Base-by-base conservation (phyloP, 2,888 invertebrate genomes). In the Caenorhabditis sp. region DNA sequence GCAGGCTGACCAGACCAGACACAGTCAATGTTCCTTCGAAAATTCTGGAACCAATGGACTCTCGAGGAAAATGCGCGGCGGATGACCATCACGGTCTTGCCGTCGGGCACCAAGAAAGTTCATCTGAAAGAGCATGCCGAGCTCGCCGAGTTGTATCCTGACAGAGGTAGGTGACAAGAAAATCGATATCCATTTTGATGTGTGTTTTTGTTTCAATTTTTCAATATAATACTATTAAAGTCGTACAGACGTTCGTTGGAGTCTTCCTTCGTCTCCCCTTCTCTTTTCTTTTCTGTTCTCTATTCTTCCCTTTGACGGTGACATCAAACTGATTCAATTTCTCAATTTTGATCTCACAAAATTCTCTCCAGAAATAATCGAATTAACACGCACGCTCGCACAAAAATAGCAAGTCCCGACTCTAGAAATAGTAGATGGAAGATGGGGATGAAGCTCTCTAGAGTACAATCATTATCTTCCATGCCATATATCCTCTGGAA, bases 21-120 rank as follows among this genome's bases (percentile, higher is more conserved):
- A 50, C 65, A 60, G 74, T 65, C 60, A 60, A 89, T 89, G 89
- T 89, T 89, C 85, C 85, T 89, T 20, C 88, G 89, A 50, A 87
- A 88, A 72, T 89, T 89, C 85, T 89, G 89, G 89, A 89, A 89
- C 84, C 88, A 89, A 85, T 89, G 89, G 88, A 87, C 88, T 67
- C 80, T 88, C 47, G 86, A 88, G 68, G 88, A 88, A 80, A 88
- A 88, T 84, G 88, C 88, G 32, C 80, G 88, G 18, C 88, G 87
- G 68, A 87, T 88, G 86, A 88, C 84, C 68, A 88, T 88, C 35
- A 88, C 88, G 55, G 88, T 88, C 32, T 79, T 88, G 56, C 88
- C 88, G 24, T 80, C 85, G 58, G 88, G 88, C 53, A 88, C 88
- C 53, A 88, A 88, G 69, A 85, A 83, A 78, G 88, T 88, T 35